phyloP scores from a whole-genome alignment of 2,113 vertebrate species.

The Rattus rattus region DNA sequence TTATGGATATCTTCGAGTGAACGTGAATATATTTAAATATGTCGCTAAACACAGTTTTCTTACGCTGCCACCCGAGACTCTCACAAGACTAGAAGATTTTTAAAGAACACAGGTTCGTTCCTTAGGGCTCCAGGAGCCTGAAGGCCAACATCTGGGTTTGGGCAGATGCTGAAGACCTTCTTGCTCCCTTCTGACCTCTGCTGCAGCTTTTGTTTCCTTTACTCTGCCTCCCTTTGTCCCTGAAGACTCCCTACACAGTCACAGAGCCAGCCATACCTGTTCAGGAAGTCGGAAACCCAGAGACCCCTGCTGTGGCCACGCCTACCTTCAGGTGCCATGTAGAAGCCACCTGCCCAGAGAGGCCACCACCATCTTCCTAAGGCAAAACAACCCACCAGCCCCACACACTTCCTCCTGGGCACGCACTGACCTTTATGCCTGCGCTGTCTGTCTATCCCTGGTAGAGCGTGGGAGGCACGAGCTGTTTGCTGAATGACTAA shows the following conservation, averaged over 20 bases:
- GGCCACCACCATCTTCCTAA: too few relatives aligned
- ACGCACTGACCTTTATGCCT: background rate
- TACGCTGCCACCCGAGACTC: background rate
- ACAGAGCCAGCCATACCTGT: background rate
- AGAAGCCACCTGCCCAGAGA: background rate
- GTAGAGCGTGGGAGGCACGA: background rate
- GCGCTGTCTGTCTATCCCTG: background rate
- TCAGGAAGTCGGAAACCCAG: background rate
- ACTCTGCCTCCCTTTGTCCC: background rate
- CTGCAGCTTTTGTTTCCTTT: background rate
- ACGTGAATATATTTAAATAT: accelerated
- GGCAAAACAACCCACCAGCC: too few relatives aligned
- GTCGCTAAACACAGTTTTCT: too few relatives aligned
- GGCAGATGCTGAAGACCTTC: too few relatives aligned
- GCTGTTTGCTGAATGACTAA: background rate
- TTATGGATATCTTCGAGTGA: too few relatives aligned
- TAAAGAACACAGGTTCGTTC: background rate
- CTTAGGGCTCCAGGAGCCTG: background rate
- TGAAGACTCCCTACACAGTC: too few relatives aligned
- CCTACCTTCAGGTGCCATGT: background rate
- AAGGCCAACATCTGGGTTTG: background rate
- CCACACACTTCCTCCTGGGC: background rate
- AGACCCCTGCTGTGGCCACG: background rate
- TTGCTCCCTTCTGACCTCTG: too few relatives aligned
- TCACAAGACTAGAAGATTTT: background rate